Conservation (phyloP, 1,140 invertebrate species). For the Lasaia peninsularis region DNA sequence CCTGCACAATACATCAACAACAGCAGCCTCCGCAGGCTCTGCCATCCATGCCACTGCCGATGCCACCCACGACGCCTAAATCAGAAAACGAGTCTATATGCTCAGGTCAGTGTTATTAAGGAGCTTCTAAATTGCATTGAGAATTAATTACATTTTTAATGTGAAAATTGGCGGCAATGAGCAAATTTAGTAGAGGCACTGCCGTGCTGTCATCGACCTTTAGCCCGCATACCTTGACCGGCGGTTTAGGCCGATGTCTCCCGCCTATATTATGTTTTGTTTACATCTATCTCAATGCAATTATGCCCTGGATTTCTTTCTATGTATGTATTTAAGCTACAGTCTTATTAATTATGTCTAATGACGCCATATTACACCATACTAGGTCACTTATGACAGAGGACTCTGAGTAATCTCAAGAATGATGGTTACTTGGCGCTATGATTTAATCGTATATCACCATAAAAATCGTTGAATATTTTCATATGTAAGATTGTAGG, state of each 20-base stretch:
- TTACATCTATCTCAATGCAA: slow-evolving; percentile 38
- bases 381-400: slow-evolving; percentile 4
- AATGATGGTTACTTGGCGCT: slow-evolving; percentile 11
- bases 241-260: slow-evolving; percentile 58
- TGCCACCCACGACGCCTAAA: slow-evolving; percentile 73
- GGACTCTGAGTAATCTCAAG: slow-evolving; percentile 7
- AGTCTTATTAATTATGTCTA: slow-evolving; percentile 1
- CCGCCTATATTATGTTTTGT: slow-evolving; percentile 56
- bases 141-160: slow-evolving; percentile 1
- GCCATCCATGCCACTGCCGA: slow-evolving; percentile 69
- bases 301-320: neutral
- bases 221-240: slow-evolving; percentile 74
- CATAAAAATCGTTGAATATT: too few relatives aligned
- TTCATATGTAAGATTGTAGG: too few relatives aligned
- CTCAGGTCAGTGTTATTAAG: slow-evolving; percentile 59
- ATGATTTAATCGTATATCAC: too few relatives aligned
- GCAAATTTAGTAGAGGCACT: slow-evolving; percentile 6
- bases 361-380: slow-evolving; percentile 14
- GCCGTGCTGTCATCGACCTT: slow-evolving; percentile 69
- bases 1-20: slow-evolving; percentile 58
- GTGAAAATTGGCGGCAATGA: slow-evolving; percentile 44
- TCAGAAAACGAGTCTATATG: slow-evolving; percentile 76
- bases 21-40: slow-evolving; percentile 69
- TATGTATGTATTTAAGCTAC: neutral
- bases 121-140: neutral